Evolutionary conservation across 2,888 invertebrate genomes (phyloP).

Genomic region (Chalcosyrphus nemorum): DNA sequence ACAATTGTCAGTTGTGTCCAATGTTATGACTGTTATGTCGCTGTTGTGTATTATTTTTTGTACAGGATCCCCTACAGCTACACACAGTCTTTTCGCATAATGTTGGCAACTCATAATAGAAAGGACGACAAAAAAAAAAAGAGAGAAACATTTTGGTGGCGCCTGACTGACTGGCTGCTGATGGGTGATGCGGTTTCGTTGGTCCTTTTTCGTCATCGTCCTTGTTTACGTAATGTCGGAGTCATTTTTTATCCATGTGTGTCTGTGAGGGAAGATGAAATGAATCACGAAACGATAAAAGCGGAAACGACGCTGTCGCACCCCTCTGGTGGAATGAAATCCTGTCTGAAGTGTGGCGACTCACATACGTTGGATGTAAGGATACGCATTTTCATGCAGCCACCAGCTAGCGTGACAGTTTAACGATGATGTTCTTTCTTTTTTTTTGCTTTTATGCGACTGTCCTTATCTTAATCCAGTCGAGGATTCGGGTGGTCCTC

Average conservation of each 20-base stretch:
- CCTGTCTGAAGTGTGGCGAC: conserved; percentile 41
- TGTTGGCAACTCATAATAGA: conserved; percentile 50
- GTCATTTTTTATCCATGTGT: conserved; percentile 1
- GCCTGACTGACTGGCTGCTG: conserved; percentile 70
- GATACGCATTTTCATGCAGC: conserved; percentile 31
- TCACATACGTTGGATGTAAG: conserved; percentile 5
- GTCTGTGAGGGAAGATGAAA: conserved; percentile 44
- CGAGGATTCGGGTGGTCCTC: background rate
- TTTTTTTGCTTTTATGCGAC: background rate
- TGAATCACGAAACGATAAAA: conserved; percentile 71
- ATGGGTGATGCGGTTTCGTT: conserved; percentile 46
- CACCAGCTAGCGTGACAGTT: conserved; percentile 34
- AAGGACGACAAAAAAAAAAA: background rate
- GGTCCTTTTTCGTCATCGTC: conserved; percentile 20
- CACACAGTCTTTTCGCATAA: conserved; percentile 34
- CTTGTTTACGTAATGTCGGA: conserved; percentile 48
- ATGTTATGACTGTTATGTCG: conserved; percentile 51
- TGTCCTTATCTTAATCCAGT: conserved; percentile 40
- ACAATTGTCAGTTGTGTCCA: conserved; percentile 66
- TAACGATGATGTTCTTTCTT: conserved; percentile 48
- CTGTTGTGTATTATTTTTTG: background rate
- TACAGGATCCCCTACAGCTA: conserved; percentile 20
- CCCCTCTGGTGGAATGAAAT: conserved; percentile 15
- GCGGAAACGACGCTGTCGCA: conserved; percentile 47
- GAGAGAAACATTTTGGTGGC: conserved; percentile 35